phyloP scores from a whole-genome alignment of 2,113 vertebrate species.

The Argyrosomus japonicus region DNA sequence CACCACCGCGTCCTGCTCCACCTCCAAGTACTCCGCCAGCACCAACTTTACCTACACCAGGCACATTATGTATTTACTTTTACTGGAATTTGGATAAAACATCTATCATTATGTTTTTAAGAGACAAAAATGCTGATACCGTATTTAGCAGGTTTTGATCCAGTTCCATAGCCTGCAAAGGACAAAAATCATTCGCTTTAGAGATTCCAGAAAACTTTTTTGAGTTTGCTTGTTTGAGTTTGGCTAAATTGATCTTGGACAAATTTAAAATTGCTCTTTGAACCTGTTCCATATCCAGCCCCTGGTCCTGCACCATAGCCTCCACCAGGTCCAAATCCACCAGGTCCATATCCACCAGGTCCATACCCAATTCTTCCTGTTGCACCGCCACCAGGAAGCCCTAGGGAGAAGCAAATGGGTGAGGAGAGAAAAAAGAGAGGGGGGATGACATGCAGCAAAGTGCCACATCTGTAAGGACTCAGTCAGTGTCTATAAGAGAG shows the following conservation, averaged over 20 bases:
- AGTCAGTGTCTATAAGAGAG: too few species aligned
- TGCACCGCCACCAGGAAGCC: conserved; percentile 54
- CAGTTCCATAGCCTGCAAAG: conserved; percentile 74
- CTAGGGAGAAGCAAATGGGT: conserved; percentile 7
- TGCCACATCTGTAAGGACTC: too few species aligned
- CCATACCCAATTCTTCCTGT: conserved; percentile 68
- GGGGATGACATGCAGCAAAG: too few species aligned
- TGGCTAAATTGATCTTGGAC: background rate
- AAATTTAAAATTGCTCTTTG: conserved; percentile 7
- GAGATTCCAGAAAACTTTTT: background rate
- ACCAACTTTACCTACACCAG: conserved; percentile 55
- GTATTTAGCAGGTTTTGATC: conserved; percentile 81
- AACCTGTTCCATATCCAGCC: conserved; percentile 78
- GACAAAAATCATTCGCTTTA: background rate
- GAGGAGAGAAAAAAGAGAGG: background rate
- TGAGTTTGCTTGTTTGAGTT: conserved; percentile 4
- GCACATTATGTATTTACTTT: conserved; percentile 5
- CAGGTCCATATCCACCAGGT: conserved; percentile 25
- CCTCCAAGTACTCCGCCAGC: conserved; percentile 64
- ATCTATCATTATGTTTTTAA: background rate
- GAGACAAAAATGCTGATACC: conserved; percentile 55
- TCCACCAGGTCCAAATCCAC: conserved; percentile 64
- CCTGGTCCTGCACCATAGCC: conserved; percentile 64
- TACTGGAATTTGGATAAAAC: background rate
- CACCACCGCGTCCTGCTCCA: conserved; percentile 66